Percentiles rank a stretch among this genome's conserved stretches.
Evolutionary conservation across 2,113 vertebrate species (phyloP).

Genomic region (Siphamia tubifer): DNA sequence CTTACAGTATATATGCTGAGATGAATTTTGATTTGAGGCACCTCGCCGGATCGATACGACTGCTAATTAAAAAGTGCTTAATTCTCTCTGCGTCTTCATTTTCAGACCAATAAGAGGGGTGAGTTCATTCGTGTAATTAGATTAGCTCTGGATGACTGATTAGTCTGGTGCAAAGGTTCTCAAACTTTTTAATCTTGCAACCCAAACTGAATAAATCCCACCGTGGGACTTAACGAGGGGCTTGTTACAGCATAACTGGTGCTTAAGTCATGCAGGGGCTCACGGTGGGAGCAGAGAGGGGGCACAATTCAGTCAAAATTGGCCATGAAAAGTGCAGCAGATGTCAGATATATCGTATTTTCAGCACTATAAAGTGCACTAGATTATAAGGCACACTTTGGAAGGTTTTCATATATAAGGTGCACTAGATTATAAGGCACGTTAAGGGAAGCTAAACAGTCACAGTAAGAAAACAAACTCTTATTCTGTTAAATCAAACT

Average conservation of each 20-base stretch:
- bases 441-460: too few species aligned
- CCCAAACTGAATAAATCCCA: conserved; percentile 45
- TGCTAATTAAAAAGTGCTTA: neutral
- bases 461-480: too few species aligned
- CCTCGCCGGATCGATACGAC: neutral
- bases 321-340: neutral
- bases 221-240: conserved; percentile 20
- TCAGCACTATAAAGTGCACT: neutral
- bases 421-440: too few species aligned
- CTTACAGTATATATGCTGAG: neutral
- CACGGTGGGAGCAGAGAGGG: neutral
- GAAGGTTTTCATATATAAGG: too few species aligned
- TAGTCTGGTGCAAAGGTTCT: conserved; percentile 64
- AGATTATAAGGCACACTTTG: too few species aligned
- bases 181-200: conserved; percentile 66
- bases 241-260: conserved; percentile 43
- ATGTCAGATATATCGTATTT: neutral
- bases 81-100: neutral
- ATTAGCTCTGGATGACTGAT: conserved; percentile 55
- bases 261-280: conserved; percentile 26
- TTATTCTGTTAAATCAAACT: too few species aligned
- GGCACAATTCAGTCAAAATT: neutral
- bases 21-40: neutral
- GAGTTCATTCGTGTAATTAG: conserved; percentile 63
- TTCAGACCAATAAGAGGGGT: conserved; percentile 27